These are phyloP conservation scores for Tachyglossus aculeatus DNA, from an alignment of 2,797 vertebrate genomes.

Conservation along the genomic window DNA sequence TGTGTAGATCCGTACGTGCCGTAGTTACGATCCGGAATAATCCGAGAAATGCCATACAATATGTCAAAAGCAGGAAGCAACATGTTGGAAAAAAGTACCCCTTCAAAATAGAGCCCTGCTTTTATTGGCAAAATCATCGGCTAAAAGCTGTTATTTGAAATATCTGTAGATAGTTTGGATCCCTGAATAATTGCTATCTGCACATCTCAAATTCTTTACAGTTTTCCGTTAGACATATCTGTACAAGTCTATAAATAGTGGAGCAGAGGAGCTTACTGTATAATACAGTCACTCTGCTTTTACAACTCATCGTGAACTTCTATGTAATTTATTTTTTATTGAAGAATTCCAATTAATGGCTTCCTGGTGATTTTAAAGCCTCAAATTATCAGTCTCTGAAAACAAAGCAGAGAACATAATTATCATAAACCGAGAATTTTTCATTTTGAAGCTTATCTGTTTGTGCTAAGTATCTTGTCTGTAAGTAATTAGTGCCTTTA, in stretches of 20 bases:
- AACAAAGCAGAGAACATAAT: conserved; percentile 88
- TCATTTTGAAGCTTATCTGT: conserved; percentile 88
- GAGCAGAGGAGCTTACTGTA: conserved; percentile 75
- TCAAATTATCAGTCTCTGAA: conserved; percentile 88
- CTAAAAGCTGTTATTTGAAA: conserved; percentile 75
- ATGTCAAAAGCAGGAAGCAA: conserved; percentile 67
- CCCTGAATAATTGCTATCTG: conserved; percentile 74
- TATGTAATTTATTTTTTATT: conserved; percentile 88
- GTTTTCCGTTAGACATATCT: conserved; percentile 74
- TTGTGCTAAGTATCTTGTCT: conserved; percentile 87
- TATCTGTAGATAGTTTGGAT: conserved; percentile 70
- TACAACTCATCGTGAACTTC: conserved; percentile 85
- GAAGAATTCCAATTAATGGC: conserved; percentile 89
- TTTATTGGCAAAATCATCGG: conserved; percentile 69
- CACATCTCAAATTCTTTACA: conserved; percentile 75
- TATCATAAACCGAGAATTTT: conserved; percentile 87
- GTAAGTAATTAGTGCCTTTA: conserved; percentile 87
- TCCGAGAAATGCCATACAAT: conserved; percentile 49
- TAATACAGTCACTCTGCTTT: conserved; percentile 82
- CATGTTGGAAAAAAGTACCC: conserved; percentile 55
- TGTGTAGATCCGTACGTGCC: background rate
- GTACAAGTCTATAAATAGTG: conserved; percentile 77
- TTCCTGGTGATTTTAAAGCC: conserved; percentile 89
- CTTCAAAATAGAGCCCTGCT: conserved; percentile 69
- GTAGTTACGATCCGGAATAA: conserved; percentile 18